Evolutionary conservation across 2,888 invertebrate species (phyloP), one percentile per base, ranked within the genome.

Genomic region (Linnaemya tessellans): DNA sequence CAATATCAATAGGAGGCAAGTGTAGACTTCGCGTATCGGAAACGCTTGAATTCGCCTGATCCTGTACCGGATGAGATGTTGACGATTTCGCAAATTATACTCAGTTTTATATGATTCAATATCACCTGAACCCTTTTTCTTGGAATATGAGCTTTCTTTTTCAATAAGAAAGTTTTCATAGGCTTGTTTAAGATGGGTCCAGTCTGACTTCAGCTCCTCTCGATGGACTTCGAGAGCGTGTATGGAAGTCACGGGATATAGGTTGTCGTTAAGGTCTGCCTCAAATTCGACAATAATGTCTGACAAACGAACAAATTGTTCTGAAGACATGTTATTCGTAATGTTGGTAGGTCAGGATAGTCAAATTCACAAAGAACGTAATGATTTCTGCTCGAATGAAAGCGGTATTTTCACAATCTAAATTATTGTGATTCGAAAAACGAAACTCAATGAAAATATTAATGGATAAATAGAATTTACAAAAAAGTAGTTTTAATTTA

Each of bases 81-180:
- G 43, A 43, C 10, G 43, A 43, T 43, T 43, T 43, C 43, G 43
- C 11, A 43, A 43, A 43, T 43, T 43, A 43, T 43, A 43, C 43
- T 43, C 13, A 10, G 43, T 43, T 43, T 43, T 43, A 43, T 13
- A 43, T 11, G 43, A 43, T 43, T 43, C 43, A 43, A 43, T 43
- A 43, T 43, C 43, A 43, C 43, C 10, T 1, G 41, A 41, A 41
- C 9, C 41, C 41, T 41, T 41, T 41, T 41, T 41, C 41, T 41
- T 41, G 41, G 41, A 41, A 41, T 49, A 38, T 54, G 38, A 38
- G 7, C 54, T 54, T 5, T 38, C 54, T 15, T 49, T 67, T n/a
- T 67, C 67, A 30, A 67, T 30, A 0, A 67, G n/a, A 18, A 49
- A 49, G 2, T 67, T 67, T 18, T 67, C 67, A 67, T 49, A 67